Evolutionary conservation across 2,797 vertebrate genomes (phyloP).

Genomic region (Scolopax bukidnonensis): DNA sequence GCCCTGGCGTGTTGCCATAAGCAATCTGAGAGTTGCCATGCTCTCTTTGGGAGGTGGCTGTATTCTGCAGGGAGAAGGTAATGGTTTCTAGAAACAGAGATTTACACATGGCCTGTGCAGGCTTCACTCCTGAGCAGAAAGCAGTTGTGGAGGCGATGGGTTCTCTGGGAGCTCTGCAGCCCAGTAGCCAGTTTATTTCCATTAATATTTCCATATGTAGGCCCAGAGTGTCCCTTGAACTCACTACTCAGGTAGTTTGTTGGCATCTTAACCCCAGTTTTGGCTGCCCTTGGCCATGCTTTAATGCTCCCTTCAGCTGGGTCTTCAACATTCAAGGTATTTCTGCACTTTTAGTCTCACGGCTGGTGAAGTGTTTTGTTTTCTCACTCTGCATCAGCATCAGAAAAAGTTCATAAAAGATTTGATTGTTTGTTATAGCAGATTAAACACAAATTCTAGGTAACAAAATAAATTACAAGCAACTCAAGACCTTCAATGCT

Average conservation of each 20-base stretch:
- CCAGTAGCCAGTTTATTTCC: background rate
- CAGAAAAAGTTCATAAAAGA: background rate
- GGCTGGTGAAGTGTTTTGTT: background rate
- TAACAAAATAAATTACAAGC: background rate
- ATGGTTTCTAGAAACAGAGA: background rate
- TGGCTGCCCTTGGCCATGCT: background rate
- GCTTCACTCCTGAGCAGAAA: background rate
- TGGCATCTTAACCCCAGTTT: background rate
- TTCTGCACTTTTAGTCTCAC: background rate
- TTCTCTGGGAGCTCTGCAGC: background rate
- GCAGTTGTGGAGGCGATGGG: background rate
- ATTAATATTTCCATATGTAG: background rate
- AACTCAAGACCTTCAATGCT: background rate
- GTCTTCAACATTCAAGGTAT: background rate
- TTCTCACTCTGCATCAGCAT: background rate
- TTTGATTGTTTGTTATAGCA: background rate
- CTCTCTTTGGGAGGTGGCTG: background rate
- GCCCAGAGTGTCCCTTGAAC: background rate
- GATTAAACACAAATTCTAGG: background rate
- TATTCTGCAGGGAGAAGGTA: background rate
- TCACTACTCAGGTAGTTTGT: background rate
- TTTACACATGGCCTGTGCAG: fast-evolving
- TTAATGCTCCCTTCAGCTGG: background rate
- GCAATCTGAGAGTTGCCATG: background rate
- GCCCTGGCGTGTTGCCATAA: background rate